A percentile compares a stretch with the other conserved stretches of the same genome.
Evolutionary conservation across 1,140 invertebrate species (phyloP).

Genomic region (Patella vulgata): DNA sequence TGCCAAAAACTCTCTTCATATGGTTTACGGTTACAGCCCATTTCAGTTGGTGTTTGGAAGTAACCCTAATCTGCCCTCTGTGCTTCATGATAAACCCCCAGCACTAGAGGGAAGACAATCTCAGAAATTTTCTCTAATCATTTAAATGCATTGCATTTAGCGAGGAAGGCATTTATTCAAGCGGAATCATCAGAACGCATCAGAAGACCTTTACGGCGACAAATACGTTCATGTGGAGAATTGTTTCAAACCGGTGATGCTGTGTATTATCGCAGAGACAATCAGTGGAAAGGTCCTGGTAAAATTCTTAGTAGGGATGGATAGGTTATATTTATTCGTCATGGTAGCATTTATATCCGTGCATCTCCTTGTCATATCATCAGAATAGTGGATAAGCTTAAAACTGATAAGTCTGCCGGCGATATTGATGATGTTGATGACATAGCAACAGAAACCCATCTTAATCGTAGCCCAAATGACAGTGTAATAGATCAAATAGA

Average conservation of each 20-base stretch:
- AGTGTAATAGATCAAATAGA: too few relatives aligned
- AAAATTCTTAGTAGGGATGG: slow-evolving; percentile 1
- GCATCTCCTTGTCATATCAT: not conserved
- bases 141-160: not conserved
- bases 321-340: not conserved
- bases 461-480: too few relatives aligned
- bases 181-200: slow-evolving; percentile 3
- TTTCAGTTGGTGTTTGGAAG: too few relatives aligned
- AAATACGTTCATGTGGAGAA: not conserved
- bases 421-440: not conserved
- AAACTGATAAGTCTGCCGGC: not conserved
- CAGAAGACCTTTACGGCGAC: not conserved
- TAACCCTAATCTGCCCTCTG: too few relatives aligned
- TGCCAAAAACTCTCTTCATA: slow-evolving; percentile 3
- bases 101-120: not conserved
- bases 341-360: slow-evolving; percentile 1
- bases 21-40: too few relatives aligned
- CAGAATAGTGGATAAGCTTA: not conserved
- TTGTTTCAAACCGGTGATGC: not conserved
- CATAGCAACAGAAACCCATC: too few relatives aligned
- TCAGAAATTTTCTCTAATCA: not conserved
- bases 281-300: slow-evolving; percentile 2
- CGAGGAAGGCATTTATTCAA: not conserved
- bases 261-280: not conserved
- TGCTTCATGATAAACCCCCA: too few relatives aligned